Evolutionary conservation across 2,797 vertebrate genomes (phyloP).

Genomic region (Dipus sagitta): DNA sequence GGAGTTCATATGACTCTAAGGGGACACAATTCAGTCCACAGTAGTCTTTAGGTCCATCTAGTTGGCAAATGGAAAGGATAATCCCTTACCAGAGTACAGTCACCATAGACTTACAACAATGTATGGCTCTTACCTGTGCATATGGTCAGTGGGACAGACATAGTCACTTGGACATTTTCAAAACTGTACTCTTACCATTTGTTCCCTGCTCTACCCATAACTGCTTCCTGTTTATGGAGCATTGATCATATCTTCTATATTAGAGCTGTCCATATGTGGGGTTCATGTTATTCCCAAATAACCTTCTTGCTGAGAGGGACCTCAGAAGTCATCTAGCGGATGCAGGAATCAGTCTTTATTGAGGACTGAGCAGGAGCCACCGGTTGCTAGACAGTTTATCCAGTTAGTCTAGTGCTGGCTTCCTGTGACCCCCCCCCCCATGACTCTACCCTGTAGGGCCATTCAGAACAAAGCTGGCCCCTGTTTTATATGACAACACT

Average conservation of each 20-base stretch:
- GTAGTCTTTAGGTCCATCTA: not conserved
- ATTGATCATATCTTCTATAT: not conserved
- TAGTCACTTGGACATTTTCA: not conserved
- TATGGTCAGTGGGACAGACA: no score
- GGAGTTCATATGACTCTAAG: no score
- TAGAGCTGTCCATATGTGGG: not conserved
- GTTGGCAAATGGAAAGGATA: not conserved
- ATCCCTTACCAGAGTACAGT: not conserved
- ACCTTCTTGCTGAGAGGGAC: not conserved
- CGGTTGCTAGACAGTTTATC: not conserved
- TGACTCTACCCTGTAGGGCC: slow-evolving; percentile 19
- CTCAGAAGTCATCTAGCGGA: not conserved
- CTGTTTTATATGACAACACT: slow-evolving; percentile 34
- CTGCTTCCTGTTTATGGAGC: not conserved
- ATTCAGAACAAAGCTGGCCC: not conserved
- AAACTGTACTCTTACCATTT: not conserved
- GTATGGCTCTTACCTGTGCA: not conserved
- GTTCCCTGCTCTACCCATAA: not conserved
- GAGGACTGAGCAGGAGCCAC: not conserved
- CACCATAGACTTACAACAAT: not conserved
- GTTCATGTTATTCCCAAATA: not conserved
- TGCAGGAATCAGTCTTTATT: not conserved
- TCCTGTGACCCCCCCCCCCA: not conserved
- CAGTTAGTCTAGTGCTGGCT: slow-evolving; percentile 11
- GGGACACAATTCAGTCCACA: not conserved